Evolutionary conservation across 2,797 vertebrate genomes (phyloP).

Genomic region (Labeo calbasu): DNA sequence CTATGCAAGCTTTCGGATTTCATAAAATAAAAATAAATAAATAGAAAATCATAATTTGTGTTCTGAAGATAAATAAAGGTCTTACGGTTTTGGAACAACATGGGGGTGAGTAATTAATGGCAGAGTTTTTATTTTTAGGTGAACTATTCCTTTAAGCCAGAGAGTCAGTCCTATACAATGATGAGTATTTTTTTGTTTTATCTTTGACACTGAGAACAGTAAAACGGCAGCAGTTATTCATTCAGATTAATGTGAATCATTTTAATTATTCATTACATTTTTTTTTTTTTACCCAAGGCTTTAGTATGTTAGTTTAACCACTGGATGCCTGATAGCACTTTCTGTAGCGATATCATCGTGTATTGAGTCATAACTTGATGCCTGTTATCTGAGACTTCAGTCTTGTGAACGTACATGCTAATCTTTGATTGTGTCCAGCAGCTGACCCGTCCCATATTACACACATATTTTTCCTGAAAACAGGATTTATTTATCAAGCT

Average conservation of each 20-base stretch:
- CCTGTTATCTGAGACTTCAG: neutral
- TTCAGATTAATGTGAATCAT: neutral
- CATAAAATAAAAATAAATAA: no score
- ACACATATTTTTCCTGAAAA: slow-evolving; percentile 41
- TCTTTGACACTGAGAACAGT: neutral
- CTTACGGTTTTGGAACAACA: no score
- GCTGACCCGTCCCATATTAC: neutral
- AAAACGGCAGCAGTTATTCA: neutral
- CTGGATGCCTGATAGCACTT: neutral
- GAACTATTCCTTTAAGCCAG: neutral
- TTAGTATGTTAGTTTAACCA: neutral
- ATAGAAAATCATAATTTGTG: no score
- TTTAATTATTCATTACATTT: neutral
- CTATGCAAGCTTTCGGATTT: no score
- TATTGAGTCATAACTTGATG: neutral
- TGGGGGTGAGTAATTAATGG: no score
- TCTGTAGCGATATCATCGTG: neutral
- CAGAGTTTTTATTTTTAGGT: no score
- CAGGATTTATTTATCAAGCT: slow-evolving; percentile 10
- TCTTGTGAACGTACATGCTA: neutral
- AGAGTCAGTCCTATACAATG: neutral
- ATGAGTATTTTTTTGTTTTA: neutral
- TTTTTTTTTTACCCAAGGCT: neutral
- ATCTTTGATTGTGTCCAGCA: neutral
- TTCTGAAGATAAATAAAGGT: no score